Base-by-base conservation (phyloP, 2,113 vertebrate species). In the Hippoglossus stenolepis region DNA sequence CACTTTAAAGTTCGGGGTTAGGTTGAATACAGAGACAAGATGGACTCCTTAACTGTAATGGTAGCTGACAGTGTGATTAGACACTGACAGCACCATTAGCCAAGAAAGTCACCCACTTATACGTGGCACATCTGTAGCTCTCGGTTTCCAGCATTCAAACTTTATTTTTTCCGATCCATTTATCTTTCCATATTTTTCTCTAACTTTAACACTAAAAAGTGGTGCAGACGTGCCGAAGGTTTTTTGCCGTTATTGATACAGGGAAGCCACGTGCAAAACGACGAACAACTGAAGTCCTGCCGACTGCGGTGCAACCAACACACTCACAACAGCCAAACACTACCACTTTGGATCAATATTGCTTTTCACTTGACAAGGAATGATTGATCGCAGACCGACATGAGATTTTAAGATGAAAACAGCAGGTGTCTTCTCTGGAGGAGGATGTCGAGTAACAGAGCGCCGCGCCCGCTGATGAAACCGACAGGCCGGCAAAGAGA, bases 41-140 rank as follows among this genome's bases (percentile, higher is more conserved):
- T 70, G 75, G 88, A 89, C 77, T 75, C 75, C 79, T 56, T 78
- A 90, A 90, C 89, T 70, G 87, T 94, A 94, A 93, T 69, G 90
- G 84, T 87, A 84, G 85, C 83, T 90, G 91, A 93, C 90, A 92
- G 89, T 82, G 51, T 92, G 95, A 95, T 95, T 95, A 94, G 88
- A 85, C 89, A 84, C 60, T 87, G 87, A 89, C 86, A 91, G 75
- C 83, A 69, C 79, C 64, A 91, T 91, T 94, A 94, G 83, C 88
- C 74, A 17, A 73, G 61, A 87, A 85, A 87, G 89, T 85, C 88
- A 62, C 65, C 78, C 82, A 87, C 88, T 89, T 84, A 17, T 82
- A 79, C 69, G 67, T 85, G 79, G 70, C 80, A 83, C 65, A 73
- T 83, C 61, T 73, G 65, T 77, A 77, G 65, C 72, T 73, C 24